phyloP scores from a whole-genome alignment of 2,797 vertebrate species.

The Carapus acus region DNA sequence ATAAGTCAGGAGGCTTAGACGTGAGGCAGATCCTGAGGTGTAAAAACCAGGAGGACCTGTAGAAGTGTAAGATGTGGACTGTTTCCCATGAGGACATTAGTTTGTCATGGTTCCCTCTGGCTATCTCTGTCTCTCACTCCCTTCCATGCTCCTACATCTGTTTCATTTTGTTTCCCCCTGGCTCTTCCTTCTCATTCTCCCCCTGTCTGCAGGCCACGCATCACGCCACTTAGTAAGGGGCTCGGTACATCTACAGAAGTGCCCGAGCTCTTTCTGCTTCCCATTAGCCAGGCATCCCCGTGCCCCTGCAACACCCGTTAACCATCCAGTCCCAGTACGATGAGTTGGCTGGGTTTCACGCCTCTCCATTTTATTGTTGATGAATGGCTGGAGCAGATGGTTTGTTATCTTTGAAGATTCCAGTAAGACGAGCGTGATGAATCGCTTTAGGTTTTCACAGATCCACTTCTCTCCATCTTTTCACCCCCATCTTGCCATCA shows the following conservation, averaged over 20 bases:
- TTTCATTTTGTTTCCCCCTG: conserved; percentile 13
- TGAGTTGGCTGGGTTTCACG: conserved; percentile 79
- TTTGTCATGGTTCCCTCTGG: conserved; percentile 1
- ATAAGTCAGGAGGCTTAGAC: no score
- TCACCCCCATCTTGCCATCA: conserved; percentile 2
- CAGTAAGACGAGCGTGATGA: conserved; percentile 85
- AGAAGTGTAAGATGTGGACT: conserved; percentile 3
- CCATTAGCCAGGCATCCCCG: conserved; percentile 79
- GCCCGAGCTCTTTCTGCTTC: conserved; percentile 65
- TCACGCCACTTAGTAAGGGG: conserved; percentile 47
- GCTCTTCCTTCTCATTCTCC: conserved; percentile 9
- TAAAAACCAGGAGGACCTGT: conserved; percentile 12
- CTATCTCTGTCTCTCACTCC: background rate
- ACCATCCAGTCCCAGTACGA: conserved; percentile 73
- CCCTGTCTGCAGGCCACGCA: conserved; percentile 24
- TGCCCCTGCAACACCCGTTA: conserved; percentile 78
- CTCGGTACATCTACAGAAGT: conserved; percentile 43
- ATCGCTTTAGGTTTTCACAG: conserved; percentile 74
- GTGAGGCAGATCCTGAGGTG: background rate
- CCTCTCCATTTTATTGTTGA: conserved; percentile 83
- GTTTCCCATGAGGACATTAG: background rate
- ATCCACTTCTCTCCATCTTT: conserved; percentile 17
- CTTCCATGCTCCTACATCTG: conserved; percentile 20
- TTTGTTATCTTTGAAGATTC: conserved; percentile 90
- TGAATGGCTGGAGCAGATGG: conserved; percentile 92